phyloP scores from a whole-genome alignment of 2,797 vertebrate genomes.

The Typhlichthys eigenmanni region DNA sequence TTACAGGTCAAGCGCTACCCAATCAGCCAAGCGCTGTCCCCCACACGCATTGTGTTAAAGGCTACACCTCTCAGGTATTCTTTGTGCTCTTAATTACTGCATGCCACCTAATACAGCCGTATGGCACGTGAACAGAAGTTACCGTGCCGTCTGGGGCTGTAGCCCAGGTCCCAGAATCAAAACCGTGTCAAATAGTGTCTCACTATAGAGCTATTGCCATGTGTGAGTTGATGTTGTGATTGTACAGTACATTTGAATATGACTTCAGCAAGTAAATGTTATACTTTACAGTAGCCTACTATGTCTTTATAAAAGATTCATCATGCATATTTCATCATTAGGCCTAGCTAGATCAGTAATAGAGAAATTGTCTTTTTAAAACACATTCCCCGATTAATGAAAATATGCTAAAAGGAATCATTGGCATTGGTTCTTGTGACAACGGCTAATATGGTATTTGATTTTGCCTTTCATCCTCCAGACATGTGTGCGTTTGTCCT shows the following conservation, averaged over 20 bases:
- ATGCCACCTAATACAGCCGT: conserved; percentile 35
- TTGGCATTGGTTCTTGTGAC: neutral
- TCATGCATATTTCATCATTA: neutral
- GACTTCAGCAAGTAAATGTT: too few relatives aligned
- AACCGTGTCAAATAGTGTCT: too few relatives aligned
- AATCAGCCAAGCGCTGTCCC: conserved; percentile 54
- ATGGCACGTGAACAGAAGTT: conserved; percentile 16
- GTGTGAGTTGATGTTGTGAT: neutral
- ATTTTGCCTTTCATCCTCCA: neutral
- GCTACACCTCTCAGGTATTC: conserved; percentile 43
- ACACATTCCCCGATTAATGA: too few relatives aligned
- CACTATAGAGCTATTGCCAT: neutral
- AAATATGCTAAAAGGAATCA: neutral
- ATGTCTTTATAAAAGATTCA: too few relatives aligned
- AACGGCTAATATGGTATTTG: neutral
- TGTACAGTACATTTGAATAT: conserved; percentile 1
- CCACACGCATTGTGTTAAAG: conserved; percentile 18
- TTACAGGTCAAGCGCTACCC: conserved; percentile 53
- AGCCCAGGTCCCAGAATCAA: neutral
- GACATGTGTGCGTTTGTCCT: conserved; percentile 5
- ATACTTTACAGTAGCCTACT: neutral
- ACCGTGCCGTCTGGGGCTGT: neutral
- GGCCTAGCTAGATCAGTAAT: too few relatives aligned
- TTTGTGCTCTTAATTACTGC: conserved; percentile 32
- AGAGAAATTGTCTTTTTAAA: neutral